Evolutionary conservation across 1,140 invertebrate species (phyloP), one percentile per base, ranked within the genome.

Genomic region (Zaprionus davidi): DNA sequence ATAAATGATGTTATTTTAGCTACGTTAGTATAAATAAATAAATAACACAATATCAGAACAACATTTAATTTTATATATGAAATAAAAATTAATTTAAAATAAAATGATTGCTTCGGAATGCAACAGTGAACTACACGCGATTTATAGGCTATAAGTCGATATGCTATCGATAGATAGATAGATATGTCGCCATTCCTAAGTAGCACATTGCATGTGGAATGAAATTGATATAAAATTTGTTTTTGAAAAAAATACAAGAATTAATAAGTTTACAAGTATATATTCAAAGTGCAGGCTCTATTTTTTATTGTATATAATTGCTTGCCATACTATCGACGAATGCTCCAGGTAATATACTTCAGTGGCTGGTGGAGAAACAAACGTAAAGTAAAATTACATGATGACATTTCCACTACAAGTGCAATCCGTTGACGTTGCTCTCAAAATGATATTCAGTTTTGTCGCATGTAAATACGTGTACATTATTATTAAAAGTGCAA

Each of bases 351-450:
- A 87, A 86, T 60, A 51, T 26, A 13, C 17, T 41, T 41, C 26
- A 24, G 17, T 59, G 38, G 26, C 24, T 6, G 55, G 58, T 41
- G 70, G 71, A 28, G 56, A 63, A 26, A 65, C 65, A 66, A 24
- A 55, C 51, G 26, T 72, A 13, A 85, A 78, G 51, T 59, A 73
- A 79, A 79, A 82, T 86, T 87, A 86, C 76, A 85, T 85, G 71
- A 83, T 83, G 82, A 76, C 69, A 86, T 68, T 58, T 78, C 5
- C 60, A 78, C 65, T 53, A 57, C 44, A 66, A 76, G 36, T 71
- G 60, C 62, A 76, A 71, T 58, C 44, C 36, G 57, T 71, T 68
- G 70, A 74, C 66, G 71, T 73, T 65, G 73, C 69, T 46, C 15
- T 53, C 24, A 31, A 51, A 34, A 15, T 20, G 12, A 44, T 36